Evolutionary conservation across 2,113 vertebrate species (phyloP).

Genomic region (Sula dactylatra): DNA sequence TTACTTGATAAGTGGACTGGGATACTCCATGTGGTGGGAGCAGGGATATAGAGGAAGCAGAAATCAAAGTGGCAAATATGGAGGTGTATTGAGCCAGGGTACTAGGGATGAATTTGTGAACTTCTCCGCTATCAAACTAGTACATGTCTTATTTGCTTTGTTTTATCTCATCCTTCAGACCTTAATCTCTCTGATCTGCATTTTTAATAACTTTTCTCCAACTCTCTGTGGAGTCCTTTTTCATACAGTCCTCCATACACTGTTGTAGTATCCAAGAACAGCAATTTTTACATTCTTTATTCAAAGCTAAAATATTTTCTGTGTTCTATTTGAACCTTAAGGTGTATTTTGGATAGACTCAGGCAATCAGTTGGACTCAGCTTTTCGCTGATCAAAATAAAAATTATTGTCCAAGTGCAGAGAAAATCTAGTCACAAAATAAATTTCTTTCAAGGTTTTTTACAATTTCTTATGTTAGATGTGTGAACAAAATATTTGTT

Average conservation of each 20-base stretch:
- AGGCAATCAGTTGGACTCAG: not conserved
- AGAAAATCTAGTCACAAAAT: not conserved
- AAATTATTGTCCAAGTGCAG: not conserved
- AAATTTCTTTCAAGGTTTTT: not conserved
- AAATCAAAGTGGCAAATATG: not conserved
- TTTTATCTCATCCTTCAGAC: not conserved
- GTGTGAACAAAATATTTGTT: not conserved
- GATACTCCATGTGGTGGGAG: not conserved
- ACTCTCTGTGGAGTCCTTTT: not conserved
- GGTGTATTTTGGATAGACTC: not conserved
- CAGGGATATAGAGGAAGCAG: not conserved
- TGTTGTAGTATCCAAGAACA: not conserved
- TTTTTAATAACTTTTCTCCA: not conserved
- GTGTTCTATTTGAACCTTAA: not conserved
- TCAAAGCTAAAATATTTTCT: not conserved
- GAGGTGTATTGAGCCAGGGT: not conserved
- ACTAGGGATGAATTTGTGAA: not conserved
- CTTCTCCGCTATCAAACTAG: not conserved
- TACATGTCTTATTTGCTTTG: not conserved
- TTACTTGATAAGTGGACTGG: not conserved
- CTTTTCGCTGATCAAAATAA: not conserved
- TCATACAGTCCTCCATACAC: not conserved
- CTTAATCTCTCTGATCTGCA: not conserved
- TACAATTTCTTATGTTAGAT: not conserved
- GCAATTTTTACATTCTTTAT: not conserved